A percentile compares a stretch with the other conserved stretches of the same genome.
These are phyloP conservation scores for Drosophila merina DNA, from an alignment of 2,888 invertebrate species.

Conservation along the genomic window DNA sequence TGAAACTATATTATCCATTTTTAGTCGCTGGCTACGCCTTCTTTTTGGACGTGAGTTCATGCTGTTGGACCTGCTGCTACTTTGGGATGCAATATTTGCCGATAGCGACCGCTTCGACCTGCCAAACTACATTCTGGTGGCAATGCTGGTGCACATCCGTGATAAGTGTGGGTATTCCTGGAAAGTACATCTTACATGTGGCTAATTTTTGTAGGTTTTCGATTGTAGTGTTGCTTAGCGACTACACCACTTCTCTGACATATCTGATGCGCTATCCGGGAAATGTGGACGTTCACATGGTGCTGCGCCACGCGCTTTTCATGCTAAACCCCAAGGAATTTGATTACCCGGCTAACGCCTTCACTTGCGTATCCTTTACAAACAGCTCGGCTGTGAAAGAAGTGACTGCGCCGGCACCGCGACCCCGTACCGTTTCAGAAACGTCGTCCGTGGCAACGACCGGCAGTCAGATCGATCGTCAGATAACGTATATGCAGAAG, in stretches of 20 bases:
- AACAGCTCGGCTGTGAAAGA: constrained; percentile 22
- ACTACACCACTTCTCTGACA: constrained; percentile 88
- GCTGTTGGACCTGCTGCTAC: constrained; percentile 89
- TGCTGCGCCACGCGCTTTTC: constrained; percentile 87
- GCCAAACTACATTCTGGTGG: constrained; percentile 89
- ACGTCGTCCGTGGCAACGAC: constrained; percentile 22
- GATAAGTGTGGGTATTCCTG: constrained; percentile 86
- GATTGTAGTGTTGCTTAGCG: constrained; percentile 86
- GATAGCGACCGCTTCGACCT: constrained; percentile 86
- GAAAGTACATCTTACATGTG: not conserved
- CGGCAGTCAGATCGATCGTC: constrained; percentile 67
- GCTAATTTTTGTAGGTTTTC: not conserved
- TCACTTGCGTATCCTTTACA: constrained; percentile 70
- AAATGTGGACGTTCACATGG: constrained; percentile 86
- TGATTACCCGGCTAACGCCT: constrained; percentile 81
- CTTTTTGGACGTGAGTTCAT: constrained; percentile 94
- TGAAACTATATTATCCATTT: not conserved
- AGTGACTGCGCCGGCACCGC: not conserved
- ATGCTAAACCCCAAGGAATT: constrained; percentile 84
- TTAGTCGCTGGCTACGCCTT: constrained; percentile 92
- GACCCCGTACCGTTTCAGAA: constrained; percentile 53
- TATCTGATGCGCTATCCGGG: constrained; percentile 89
- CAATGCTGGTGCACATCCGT: constrained; percentile 90
- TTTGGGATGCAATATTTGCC: constrained; percentile 94
- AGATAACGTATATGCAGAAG: constrained; percentile 75